Conservation (phyloP, 1,140 invertebrate species). For the Drosophila orosa region DNA sequence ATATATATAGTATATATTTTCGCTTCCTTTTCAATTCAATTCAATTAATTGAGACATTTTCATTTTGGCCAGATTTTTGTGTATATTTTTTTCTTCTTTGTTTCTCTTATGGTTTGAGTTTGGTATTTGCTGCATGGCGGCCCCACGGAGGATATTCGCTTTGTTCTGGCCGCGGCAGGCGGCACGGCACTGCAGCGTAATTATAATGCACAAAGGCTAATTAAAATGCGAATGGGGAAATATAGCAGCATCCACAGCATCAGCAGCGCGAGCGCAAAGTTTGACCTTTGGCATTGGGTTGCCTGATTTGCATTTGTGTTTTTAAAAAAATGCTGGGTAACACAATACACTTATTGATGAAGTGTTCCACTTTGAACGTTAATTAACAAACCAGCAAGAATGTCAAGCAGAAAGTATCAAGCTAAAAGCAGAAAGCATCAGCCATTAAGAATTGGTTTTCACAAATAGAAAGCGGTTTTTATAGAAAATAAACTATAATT, state of each 20-base stretch:
- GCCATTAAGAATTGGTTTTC: too few relatives aligned
- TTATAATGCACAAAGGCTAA: constrained; percentile 48
- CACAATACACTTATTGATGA: constrained; percentile 13
- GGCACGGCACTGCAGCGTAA: constrained; percentile 34
- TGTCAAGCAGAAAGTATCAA: constrained; percentile 5
- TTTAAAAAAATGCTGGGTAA: not conserved
- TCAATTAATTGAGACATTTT: constrained; percentile 67
- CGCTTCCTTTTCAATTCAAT: constrained; percentile 40
- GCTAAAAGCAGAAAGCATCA: not conserved
- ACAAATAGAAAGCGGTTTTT: too few relatives aligned
- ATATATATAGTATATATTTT: not conserved
- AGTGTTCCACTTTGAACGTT: not conserved
- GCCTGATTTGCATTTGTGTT: constrained; percentile 10
- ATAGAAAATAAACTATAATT: not conserved
- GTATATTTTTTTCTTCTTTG: constrained; percentile 1
- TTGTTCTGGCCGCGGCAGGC: too few relatives aligned
- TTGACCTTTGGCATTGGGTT: constrained; percentile 6
- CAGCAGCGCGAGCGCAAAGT: not conserved
- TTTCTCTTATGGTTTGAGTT: not conserved
- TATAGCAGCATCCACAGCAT: not conserved
- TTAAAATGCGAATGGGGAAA: constrained; percentile 29
- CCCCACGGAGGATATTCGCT: constrained; percentile 9
- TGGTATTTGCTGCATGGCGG: constrained; percentile 3
- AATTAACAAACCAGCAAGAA: constrained; percentile 7
- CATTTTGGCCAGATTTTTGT: not conserved